phyloP scores from a whole-genome alignment of 2,113 vertebrate genomes.

The Tor tambroides region DNA sequence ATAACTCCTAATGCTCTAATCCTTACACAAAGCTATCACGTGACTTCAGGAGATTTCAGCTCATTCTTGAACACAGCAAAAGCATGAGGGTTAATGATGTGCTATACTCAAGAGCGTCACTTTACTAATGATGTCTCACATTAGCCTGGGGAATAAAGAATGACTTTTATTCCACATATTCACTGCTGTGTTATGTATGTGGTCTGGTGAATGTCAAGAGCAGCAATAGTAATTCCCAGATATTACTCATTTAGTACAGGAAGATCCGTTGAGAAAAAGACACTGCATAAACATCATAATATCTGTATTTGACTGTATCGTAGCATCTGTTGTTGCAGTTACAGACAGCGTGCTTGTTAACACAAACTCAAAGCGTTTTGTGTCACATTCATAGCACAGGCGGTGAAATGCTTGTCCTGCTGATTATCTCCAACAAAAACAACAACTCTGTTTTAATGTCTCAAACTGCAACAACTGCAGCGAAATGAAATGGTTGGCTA shows the following conservation, averaged over 20 bases:
- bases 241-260: too few relatives aligned
- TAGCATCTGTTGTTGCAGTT: too few relatives aligned
- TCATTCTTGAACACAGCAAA: background rate
- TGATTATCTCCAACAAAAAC: background rate
- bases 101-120: slow-evolving; percentile 5
- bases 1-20: too few relatives aligned
- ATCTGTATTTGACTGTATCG: too few relatives aligned
- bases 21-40: background rate
- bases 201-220: background rate
- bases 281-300: too few relatives aligned
- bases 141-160: background rate
- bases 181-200: background rate
- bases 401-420: too few relatives aligned
- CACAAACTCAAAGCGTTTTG: too few relatives aligned
- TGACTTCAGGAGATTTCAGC: slow-evolving; percentile 48
- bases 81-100: background rate
- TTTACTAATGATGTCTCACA: background rate
- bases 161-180: background rate
- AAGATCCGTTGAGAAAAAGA: too few relatives aligned
- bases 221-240: background rate
- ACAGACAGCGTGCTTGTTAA: too few relatives aligned
- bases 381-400: too few relatives aligned
- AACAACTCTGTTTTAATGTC: background rate
- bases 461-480: background rate
- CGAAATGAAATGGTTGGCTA: background rate